A percentile compares a stretch with the other conserved stretches of the same genome.
Evolutionary conservation across 2,113 vertebrate genomes (phyloP).

Genomic region (Poeciliopsis retropinna): DNA sequence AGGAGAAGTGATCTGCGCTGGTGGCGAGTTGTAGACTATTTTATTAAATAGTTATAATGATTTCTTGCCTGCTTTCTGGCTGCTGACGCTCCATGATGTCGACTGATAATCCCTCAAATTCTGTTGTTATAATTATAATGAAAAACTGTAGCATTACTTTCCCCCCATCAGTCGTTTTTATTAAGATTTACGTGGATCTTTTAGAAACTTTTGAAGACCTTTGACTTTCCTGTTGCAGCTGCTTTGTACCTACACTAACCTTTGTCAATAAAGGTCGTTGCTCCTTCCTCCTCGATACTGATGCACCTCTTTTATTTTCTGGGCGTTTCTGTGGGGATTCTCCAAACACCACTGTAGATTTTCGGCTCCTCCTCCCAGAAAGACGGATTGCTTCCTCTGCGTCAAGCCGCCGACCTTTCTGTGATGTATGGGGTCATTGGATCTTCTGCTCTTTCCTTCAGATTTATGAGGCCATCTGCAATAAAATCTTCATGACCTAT

Average conservation of each 20-base stretch:
- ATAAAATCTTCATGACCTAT: conserved; percentile 20
- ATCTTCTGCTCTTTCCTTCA: conserved; percentile 12
- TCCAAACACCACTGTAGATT: background rate
- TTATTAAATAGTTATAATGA: no score
- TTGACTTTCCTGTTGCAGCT: background rate
- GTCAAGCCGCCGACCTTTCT: conserved; percentile 29
- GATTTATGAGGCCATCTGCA: conserved; percentile 40
- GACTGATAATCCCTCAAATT: no score
- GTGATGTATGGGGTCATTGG: conserved; percentile 53
- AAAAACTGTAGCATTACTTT: no score
- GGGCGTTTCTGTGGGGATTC: background rate
- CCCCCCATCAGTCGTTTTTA: no score
- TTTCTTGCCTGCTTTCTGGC: no score
- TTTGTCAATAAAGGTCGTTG: conserved; percentile 26
- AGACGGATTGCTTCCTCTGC: conserved; percentile 8
- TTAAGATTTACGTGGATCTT: background rate
- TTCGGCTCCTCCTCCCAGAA: background rate
- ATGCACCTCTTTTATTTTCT: conserved; percentile 12
- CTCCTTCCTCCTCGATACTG: conserved; percentile 36
- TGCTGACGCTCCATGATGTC: no score
- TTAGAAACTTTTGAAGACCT: background rate
- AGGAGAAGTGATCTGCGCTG: no score
- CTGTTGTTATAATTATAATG: no score
- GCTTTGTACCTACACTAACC: background rate
- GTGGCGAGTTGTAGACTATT: no score